Evolutionary conservation across 2,797 vertebrate species (phyloP).

Genomic region (Salarias fasciatus): DNA sequence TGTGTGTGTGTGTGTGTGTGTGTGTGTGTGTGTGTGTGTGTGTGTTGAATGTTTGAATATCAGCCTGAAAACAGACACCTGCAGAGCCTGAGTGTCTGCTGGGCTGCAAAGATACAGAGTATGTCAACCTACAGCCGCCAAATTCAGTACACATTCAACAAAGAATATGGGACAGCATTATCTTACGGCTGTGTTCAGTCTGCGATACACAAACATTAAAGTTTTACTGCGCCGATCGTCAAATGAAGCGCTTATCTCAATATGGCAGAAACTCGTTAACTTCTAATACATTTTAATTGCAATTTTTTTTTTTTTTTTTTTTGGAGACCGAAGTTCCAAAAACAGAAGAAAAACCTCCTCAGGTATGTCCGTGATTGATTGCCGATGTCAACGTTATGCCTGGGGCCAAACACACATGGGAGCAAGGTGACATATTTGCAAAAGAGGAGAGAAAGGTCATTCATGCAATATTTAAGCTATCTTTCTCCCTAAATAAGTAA

Average conservation of each 20-base stretch:
- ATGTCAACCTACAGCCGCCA: too few species aligned
- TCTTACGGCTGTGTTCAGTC: background rate
- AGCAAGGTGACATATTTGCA: background rate
- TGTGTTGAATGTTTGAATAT: conserved; percentile 37
- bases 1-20: conserved; percentile 2
- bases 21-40: background rate
- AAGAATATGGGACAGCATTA: background rate
- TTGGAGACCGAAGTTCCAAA: background rate
- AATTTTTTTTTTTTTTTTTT: background rate
- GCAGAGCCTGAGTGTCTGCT: conserved; percentile 20
- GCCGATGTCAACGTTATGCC: background rate
- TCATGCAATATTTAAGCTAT: conserved; percentile 28
- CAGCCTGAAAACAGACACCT: conserved; percentile 11
- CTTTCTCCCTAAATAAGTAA: conserved; percentile 10
- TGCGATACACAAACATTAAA: background rate
- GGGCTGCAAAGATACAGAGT: conserved; percentile 9
- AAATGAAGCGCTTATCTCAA: too few species aligned
- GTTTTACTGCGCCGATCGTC: background rate
- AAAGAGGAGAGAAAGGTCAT: conserved; percentile 33
- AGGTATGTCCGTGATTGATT: too few species aligned
- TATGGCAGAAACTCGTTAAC: conserved; percentile 2
- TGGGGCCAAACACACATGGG: conserved; percentile 3
- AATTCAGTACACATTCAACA: conserved; percentile 3
- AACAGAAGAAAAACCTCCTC: background rate
- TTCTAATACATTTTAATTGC: background rate